These are phyloP conservation scores for Typhlichthys subterraneus DNA, from an alignment of 2,797 vertebrate species.

Conservation along the genomic window DNA sequence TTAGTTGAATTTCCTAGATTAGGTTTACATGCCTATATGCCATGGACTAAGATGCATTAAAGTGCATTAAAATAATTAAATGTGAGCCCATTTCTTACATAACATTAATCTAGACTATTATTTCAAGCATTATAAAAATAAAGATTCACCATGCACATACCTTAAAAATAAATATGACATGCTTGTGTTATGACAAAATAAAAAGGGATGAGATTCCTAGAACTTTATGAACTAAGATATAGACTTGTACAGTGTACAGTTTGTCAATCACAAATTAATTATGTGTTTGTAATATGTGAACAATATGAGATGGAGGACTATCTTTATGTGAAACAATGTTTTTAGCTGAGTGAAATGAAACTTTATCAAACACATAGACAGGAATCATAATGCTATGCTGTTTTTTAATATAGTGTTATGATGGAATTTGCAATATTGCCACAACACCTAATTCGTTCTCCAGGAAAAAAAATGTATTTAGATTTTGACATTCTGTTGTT, in stretches of 20 bases:
- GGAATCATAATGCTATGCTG: slow-evolving; percentile 33
- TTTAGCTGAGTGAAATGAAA: slow-evolving; percentile 40
- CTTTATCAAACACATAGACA: slow-evolving; percentile 42
- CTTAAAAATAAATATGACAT: not conserved
- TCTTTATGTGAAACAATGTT: not conserved
- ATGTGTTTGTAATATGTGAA: slow-evolving; percentile 24
- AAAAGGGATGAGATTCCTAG: not conserved
- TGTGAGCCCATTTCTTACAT: too few species aligned
- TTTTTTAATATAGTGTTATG: slow-evolving; percentile 52
- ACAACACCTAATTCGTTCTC: slow-evolving; percentile 67
- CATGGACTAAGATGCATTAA: too few species aligned
- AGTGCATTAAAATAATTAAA: too few species aligned
- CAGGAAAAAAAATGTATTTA: slow-evolving; percentile 36
- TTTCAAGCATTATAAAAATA: too few species aligned
- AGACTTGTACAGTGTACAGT: slow-evolving; percentile 20
- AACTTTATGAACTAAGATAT: slow-evolving; percentile 21
- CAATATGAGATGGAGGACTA: not conserved
- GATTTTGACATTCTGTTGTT: slow-evolving; percentile 77
- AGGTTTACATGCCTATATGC: too few species aligned
- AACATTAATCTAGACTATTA: too few species aligned
- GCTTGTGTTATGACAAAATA: slow-evolving; percentile 3
- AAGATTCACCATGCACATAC: not conserved
- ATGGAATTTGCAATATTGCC: slow-evolving; percentile 49
- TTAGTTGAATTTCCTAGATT: too few species aligned
- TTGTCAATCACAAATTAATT: slow-evolving; percentile 17